Percentiles rank a stretch among this genome's conserved stretches.
Evolutionary conservation across 2,113 vertebrate genomes (phyloP).

Genomic region (Platichthys flesus): DNA sequence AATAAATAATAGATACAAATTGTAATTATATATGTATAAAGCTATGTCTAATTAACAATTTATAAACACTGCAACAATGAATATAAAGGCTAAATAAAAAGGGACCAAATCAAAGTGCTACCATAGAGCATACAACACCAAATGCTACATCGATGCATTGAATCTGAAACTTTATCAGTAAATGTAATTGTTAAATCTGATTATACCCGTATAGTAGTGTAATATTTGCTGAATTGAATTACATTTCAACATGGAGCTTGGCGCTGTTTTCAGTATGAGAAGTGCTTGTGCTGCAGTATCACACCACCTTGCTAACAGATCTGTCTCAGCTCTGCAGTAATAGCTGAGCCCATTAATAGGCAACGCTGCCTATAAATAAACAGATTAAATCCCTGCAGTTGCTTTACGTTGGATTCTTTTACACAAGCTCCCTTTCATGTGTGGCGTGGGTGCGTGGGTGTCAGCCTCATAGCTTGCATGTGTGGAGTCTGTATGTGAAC

Average conservation of each 20-base stretch:
- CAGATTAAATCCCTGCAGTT: slow-evolving; percentile 55
- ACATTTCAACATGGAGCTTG: slow-evolving; percentile 13
- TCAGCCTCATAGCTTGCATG: slow-evolving; percentile 18
- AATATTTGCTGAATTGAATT: background rate
- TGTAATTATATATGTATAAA: background rate
- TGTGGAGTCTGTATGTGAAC: slow-evolving; percentile 22
- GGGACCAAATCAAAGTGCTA: background rate
- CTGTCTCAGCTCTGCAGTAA: slow-evolving; percentile 43
- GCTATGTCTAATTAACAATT: no score
- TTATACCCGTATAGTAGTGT: background rate
- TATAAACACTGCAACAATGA: background rate
- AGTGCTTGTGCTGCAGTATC: slow-evolving; percentile 46
- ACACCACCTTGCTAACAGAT: slow-evolving; percentile 53
- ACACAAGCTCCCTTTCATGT: slow-evolving; percentile 31
- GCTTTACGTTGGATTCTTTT: slow-evolving; percentile 26
- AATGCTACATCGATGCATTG: background rate
- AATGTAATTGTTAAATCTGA: background rate
- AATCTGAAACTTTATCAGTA: background rate
- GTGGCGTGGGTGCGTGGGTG: background rate
- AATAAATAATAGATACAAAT: background rate
- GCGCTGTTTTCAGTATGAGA: slow-evolving; percentile 30
- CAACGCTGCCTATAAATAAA: slow-evolving; percentile 68
- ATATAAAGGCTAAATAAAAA: background rate
- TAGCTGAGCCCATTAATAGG: slow-evolving; percentile 63
- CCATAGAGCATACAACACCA: background rate